Conservation (phyloP, 1,140 invertebrate genomes). For the Nephila pilipes region DNA sequence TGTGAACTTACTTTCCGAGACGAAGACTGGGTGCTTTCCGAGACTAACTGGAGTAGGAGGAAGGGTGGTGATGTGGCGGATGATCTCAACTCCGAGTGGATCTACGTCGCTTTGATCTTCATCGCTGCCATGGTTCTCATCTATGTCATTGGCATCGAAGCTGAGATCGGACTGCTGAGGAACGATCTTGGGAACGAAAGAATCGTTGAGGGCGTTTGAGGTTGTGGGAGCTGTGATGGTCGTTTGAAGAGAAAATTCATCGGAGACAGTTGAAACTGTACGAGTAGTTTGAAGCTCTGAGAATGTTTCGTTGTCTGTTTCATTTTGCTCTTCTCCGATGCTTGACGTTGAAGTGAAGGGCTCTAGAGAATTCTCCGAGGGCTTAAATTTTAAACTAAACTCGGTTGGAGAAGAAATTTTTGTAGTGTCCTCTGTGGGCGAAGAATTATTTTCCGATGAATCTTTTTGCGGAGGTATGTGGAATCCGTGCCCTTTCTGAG, state of each 20-base stretch:
- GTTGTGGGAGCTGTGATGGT: background rate
- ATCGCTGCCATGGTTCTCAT: background rate
- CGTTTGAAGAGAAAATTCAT: background rate
- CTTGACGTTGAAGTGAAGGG: background rate
- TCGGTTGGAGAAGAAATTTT: background rate
- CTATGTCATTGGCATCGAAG: conserved; percentile 45
- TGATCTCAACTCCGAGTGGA: background rate
- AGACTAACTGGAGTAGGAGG: conserved; percentile 40
- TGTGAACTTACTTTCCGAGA: conserved; percentile 58
- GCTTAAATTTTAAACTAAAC: background rate
- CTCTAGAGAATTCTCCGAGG: background rate
- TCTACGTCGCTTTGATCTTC: background rate
- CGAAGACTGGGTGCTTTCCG: conserved; percentile 59
- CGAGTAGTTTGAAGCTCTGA: background rate
- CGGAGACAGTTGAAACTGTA: background rate
- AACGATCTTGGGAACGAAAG: conserved; percentile 39
- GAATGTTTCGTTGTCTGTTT: background rate
- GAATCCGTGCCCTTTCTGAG: conserved; percentile 55
- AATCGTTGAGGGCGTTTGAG: background rate
- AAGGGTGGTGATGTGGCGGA: conserved; percentile 62
- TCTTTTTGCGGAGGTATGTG: background rate
- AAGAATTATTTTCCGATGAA: background rate
- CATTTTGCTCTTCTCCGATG: background rate
- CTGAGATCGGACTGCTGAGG: conserved; percentile 53
- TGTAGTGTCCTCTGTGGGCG: background rate